Base-by-base conservation (phyloP, 2,113 vertebrate species). In the Platichthys stellatus region DNA sequence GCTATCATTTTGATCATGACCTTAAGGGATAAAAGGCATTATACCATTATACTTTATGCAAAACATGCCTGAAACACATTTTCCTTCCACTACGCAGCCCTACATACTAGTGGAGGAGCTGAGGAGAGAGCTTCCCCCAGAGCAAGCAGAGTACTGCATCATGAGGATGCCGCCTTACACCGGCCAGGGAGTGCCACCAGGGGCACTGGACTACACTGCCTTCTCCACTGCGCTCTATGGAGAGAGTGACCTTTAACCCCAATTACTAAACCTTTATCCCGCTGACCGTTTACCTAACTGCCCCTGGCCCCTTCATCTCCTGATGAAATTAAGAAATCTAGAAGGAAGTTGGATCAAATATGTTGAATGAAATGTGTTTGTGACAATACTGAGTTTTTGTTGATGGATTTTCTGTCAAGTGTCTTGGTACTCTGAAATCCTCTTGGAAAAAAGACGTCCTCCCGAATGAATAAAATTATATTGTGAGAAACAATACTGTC, bases 181-280 rank as follows among this genome's bases (percentile, higher is more conserved):
- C 0, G 95, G 94, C 2, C 86, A 92, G 0, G 97, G 96, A 0
- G 90, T 90, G 0, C 78, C 89, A 21, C 94, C 96, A 0, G 97
- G 96, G 0, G 96, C 96, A 13, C 94, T 98, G 5, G 97, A 98
- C 93, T 98, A 98, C 93, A 96, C 96, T 38, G 96, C 97, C 90
- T 98, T 98, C 93, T 96, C 97, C 81, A 97, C 97, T 0, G 97
- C 97, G 2, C 95, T 98, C n/a, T 98, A 98, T 0, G 97, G 97
- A 63, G 96, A 98, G 89, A 98, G 97, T 0, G 97, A 98, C 93
- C 97, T 98, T 88, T 98, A 96, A 96, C 69, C 68, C 43, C 14
- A 15, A 4, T 53, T 54, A 83, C 28, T 80, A 74, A 60, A 38
- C 40, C 66, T 65, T 71, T 76, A 35, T 77, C 81, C 59, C 57